These are phyloP conservation scores for Leuciscus waleckii DNA, from an alignment of 2,797 vertebrate genomes.

Conservation along the genomic window DNA sequence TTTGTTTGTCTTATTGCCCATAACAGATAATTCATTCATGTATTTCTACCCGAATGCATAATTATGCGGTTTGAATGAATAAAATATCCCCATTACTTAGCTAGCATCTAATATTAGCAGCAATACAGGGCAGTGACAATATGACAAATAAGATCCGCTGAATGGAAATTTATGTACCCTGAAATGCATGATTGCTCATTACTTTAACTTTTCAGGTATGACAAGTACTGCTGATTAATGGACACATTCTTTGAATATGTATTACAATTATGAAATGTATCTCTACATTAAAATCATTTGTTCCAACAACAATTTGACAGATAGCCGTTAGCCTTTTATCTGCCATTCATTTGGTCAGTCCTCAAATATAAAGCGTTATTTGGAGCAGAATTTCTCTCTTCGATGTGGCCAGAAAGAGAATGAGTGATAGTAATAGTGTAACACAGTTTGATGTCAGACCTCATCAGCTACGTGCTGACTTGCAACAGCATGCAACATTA, in stretches of 20 bases:
- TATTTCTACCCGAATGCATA: background rate
- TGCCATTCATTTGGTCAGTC: background rate
- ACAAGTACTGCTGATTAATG: slow-evolving; percentile 41
- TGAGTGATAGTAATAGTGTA: slow-evolving; percentile 33
- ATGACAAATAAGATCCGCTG: background rate
- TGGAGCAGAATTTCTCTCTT: background rate
- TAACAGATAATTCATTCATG: background rate
- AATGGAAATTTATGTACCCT: slow-evolving; percentile 2
- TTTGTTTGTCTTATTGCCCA: slow-evolving; percentile 8
- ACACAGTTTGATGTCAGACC: slow-evolving; percentile 38
- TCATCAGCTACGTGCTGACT: slow-evolving; percentile 43
- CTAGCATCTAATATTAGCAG: background rate
- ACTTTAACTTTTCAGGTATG: slow-evolving; percentile 7
- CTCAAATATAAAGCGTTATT: background rate
- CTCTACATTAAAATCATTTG: slow-evolving; percentile 26
- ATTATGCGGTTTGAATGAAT: background rate
- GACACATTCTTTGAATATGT: slow-evolving; percentile 35
- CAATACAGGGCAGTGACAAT: slow-evolving; percentile 23
- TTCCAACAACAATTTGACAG: background rate
- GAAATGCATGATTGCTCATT: slow-evolving; percentile 35
- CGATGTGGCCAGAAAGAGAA: background rate
- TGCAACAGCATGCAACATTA: slow-evolving; percentile 35
- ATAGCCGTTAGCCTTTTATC: background rate
- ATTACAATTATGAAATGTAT: slow-evolving; percentile 30
- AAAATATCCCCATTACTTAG: slow-evolving; percentile 3